Base-by-base conservation (phyloP, 2,113 vertebrate genomes). In the Antigone vipio region DNA sequence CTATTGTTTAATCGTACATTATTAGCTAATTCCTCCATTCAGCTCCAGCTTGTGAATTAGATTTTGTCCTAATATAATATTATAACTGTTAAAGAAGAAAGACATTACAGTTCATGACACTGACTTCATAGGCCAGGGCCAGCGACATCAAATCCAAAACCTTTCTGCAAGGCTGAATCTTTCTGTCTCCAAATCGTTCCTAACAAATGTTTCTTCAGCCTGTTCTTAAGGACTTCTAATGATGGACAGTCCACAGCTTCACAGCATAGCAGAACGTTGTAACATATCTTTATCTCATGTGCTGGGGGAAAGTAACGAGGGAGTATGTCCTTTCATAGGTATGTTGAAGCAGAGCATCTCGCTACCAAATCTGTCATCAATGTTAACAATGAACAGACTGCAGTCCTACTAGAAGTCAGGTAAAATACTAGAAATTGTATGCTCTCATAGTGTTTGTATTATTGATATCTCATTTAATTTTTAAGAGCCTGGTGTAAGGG, bases 21-120 rank as follows among this genome's bases (percentile, higher is more conserved):
- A 97, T 98, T 97, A 96, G 88, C 96, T 96, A 96, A 96, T 94
- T 97, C 92, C 93, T 88, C 72, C 78, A 35, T 82, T 92, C 34
- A 77, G 42, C 30, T 94, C 55, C 69, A 93, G 79, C 49, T 79
- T 77, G 44, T 94, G 74, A 85, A 93, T 82, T 89, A 91, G 49
- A 30, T 49, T 97, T 93, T 68, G 20, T 76, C 34, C 60, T 88
- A 88, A 88, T 94, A 42, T 94, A 77, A 67, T 92, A 68, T 59
- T 71, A 52, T 22, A 90, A 30, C 35, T 63, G 30, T 72, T 84
- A 77, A 92, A 88, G 44, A 68, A 59, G 42, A 56, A 50, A 76
- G 58, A 34, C 9, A 55, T 76, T 74, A 18, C 52, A 23, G 15
- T 79, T 87, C 76, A 3, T 88, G 53, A 38, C 45, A n/a, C 18